Evolutionary conservation across 2,797 vertebrate species (phyloP).

Genomic region (Carduelis carduelis): DNA sequence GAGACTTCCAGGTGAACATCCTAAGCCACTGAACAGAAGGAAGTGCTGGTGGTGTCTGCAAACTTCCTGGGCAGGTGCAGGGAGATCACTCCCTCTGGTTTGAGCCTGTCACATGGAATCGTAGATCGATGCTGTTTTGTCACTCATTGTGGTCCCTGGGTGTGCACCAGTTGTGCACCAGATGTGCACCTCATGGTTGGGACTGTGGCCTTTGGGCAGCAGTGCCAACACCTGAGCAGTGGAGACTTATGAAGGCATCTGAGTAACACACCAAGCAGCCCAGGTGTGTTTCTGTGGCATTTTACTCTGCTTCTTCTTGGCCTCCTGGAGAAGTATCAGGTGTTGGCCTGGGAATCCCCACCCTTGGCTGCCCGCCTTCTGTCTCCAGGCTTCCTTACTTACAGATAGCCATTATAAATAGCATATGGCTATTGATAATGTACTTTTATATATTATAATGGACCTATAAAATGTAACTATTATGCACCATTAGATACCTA

Average conservation of each 20-base stretch:
- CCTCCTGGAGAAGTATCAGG: not conserved
- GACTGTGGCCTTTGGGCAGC: not conserved
- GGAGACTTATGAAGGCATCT: not conserved
- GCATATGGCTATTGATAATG: not conserved
- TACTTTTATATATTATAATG: not conserved
- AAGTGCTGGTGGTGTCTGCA: not conserved
- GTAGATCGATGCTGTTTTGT: not conserved
- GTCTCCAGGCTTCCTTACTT: not conserved
- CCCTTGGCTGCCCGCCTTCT: not conserved
- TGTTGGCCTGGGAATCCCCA: not conserved
- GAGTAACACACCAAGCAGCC: not conserved
- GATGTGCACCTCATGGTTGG: not conserved
- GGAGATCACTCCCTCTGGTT: not conserved
- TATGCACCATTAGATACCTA: not conserved
- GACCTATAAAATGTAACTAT: not conserved
- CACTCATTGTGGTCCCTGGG: not conserved
- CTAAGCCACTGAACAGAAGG: not conserved
- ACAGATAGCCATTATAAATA: not conserved
- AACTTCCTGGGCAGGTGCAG: rapidly evolving
- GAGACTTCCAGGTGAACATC: rapidly evolving
- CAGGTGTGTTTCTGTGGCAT: rapidly evolving
- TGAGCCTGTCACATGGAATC: not conserved
- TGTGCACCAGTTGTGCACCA: not conserved
- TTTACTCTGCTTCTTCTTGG: not conserved
- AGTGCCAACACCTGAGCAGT: not conserved